A percentile compares a stretch with the other conserved stretches of the same genome.
Evolutionary conservation across 2,888 invertebrate species (phyloP).

Genomic region (Microctonus hyperodae): DNA sequence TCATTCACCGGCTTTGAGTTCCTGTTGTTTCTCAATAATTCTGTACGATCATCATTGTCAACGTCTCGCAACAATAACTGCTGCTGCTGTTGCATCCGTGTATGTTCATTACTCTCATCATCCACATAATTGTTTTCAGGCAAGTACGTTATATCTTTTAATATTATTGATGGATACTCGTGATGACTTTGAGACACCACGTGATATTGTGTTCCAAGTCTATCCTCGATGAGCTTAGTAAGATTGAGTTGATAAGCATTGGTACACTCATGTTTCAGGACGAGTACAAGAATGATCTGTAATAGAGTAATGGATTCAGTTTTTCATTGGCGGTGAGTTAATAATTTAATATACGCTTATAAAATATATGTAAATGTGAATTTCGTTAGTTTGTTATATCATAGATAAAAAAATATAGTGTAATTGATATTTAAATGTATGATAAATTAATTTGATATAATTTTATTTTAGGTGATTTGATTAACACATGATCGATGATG

Average conservation of each 20-base stretch:
- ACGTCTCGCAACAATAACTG: slow-evolving; percentile 11
- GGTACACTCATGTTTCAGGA: slow-evolving; percentile 33
- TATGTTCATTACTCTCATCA: slow-evolving; percentile 29
- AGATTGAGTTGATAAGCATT: slow-evolving; percentile 38
- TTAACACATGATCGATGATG: neutral
- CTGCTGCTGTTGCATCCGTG: neutral
- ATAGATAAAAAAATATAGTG: neutral
- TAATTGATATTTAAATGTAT: no score
- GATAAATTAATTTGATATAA: neutral
- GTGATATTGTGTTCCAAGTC: slow-evolving; percentile 16
- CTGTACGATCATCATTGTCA: slow-evolving; percentile 5
- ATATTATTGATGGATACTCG: slow-evolving; percentile 22
- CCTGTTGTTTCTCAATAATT: slow-evolving; percentile 42
- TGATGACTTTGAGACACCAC: slow-evolving; percentile 15
- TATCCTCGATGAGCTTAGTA: slow-evolving; percentile 38
- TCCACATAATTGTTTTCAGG: slow-evolving; percentile 43
- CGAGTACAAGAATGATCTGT: slow-evolving; percentile 41
- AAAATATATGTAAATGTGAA: neutral
- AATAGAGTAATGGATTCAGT: slow-evolving; percentile 20
- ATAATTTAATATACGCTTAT: no score
- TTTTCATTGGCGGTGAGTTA: slow-evolving; percentile 23
- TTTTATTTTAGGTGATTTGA: neutral
- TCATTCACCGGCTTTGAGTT: slow-evolving; percentile 48
- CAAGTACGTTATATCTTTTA: slow-evolving; percentile 38
- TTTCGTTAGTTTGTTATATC: neutral